Percentiles rank a stretch among this genome's conserved stretches.
phyloP scores from a whole-genome alignment of 1,140 invertebrate genomes.

The Drosophila paulistorum region DNA sequence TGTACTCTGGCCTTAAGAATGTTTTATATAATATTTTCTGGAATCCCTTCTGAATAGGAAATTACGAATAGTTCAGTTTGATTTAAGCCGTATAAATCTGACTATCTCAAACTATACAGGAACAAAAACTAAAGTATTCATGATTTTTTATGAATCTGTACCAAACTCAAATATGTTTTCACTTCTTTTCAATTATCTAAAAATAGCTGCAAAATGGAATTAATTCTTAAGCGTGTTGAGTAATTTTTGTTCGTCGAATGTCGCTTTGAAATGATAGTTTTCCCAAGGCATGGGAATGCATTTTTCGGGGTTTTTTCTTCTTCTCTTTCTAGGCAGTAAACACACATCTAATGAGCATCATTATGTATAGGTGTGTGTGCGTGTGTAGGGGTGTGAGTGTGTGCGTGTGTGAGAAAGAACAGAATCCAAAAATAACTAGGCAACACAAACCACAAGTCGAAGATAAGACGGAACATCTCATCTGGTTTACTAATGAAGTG shows the following conservation, averaged over 20 bases:
- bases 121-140: too few relatives aligned
- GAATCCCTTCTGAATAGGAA: too few relatives aligned
- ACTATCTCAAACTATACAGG: too few relatives aligned
- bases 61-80: too few relatives aligned
- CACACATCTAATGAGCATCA: slow-evolving; percentile 12
- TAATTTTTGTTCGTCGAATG: slow-evolving; percentile 5
- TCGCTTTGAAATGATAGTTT: not conserved
- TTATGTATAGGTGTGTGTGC: not conserved
- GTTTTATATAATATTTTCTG: too few relatives aligned
- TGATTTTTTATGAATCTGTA: too few relatives aligned
- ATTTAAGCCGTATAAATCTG: too few relatives aligned
- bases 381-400: not conserved
- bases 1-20: too few relatives aligned
- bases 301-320: not conserved
- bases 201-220: slow-evolving; percentile 1
- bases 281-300: slow-evolving; percentile 3
- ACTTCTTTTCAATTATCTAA: not conserved
- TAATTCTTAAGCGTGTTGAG: not conserved
- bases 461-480: slow-evolving; percentile 8
- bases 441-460: slow-evolving; percentile 8
- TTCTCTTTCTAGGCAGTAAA: not conserved
- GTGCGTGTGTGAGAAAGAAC: slow-evolving; percentile 6
- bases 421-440: slow-evolving; percentile 13
- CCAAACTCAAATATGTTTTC: too few relatives aligned
- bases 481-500: slow-evolving; percentile 14